Conservation (phyloP, 2,113 vertebrate species). For the Cacatua alba region DNA sequence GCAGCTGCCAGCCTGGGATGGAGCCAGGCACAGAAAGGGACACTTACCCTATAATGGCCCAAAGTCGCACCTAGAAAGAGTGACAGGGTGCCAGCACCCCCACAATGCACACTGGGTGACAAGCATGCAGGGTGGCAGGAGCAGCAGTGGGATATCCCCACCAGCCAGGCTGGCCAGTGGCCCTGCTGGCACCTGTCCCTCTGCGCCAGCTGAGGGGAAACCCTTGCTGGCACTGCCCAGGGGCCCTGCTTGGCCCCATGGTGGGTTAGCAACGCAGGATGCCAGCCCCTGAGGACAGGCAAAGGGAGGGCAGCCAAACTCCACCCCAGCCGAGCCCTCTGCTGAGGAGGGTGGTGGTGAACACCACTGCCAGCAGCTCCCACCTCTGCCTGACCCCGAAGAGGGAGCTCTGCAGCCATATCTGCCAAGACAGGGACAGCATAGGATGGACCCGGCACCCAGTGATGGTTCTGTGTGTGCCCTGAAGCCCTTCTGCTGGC, state of each 20-base stretch:
- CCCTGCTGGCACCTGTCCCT: neutral
- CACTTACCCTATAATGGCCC: rapidly evolving
- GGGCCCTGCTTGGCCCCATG: neutral
- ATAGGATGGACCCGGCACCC: neutral
- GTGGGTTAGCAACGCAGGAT: rapidly evolving
- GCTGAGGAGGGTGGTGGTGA: neutral
- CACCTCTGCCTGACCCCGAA: neutral
- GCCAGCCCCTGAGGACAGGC: neutral
- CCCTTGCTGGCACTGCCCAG: neutral
- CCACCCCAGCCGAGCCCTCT: neutral
- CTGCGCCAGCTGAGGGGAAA: neutral
- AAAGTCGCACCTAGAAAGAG: neutral
- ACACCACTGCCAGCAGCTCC: neutral
- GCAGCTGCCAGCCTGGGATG: neutral
- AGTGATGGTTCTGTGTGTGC: rapidly evolving
- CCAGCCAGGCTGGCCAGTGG: neutral
- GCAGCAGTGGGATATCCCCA: neutral
- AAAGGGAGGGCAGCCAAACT: neutral
- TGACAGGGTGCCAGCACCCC: neutral
- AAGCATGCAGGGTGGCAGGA: rapidly evolving
- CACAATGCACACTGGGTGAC: rapidly evolving
- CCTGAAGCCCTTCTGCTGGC: neutral
- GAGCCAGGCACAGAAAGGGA: neutral
- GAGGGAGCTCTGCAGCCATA: neutral
- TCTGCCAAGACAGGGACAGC: rapidly evolving